Conservation (phyloP, 2,797 vertebrate genomes). For the Lindbergichthys nudifrons region DNA sequence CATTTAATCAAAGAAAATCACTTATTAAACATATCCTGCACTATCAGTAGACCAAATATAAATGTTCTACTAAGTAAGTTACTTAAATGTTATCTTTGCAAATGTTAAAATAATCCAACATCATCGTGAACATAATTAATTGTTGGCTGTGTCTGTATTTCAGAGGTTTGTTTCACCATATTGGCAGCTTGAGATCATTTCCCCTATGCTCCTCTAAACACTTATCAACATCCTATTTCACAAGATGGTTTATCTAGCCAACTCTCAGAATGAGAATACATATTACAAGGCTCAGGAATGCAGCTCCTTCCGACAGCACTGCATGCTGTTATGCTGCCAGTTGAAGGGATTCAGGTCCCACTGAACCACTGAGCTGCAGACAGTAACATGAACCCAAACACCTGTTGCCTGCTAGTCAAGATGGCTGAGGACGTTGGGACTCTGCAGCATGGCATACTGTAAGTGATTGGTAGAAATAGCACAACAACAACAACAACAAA, state of each 20-base stretch:
- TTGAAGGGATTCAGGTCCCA: not conserved
- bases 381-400: slow-evolving; percentile 10
- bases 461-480: not conserved
- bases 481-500: not conserved
- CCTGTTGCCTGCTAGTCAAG: slow-evolving; percentile 14
- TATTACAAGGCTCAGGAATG: not conserved
- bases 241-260: not conserved
- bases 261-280: not conserved
- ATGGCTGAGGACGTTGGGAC: not conserved
- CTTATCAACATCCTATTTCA: not conserved
- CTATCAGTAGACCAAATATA: not conserved
- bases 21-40: no score
- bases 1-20: no score
- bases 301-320: not conserved
- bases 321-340: not conserved
- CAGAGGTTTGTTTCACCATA: not conserved
- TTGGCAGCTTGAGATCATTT: not conserved
- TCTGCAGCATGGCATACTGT: not conserved
- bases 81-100: not conserved
- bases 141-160: not conserved
- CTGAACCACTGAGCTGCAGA: slow-evolving; percentile 4
- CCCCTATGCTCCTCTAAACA: not conserved
- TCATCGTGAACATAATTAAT: no score
- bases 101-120: not conserved
- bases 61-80: not conserved